phyloP scores from a whole-genome alignment of 35 echinoderm and acorn worm species.

The Amphiura filiformis region DNA sequence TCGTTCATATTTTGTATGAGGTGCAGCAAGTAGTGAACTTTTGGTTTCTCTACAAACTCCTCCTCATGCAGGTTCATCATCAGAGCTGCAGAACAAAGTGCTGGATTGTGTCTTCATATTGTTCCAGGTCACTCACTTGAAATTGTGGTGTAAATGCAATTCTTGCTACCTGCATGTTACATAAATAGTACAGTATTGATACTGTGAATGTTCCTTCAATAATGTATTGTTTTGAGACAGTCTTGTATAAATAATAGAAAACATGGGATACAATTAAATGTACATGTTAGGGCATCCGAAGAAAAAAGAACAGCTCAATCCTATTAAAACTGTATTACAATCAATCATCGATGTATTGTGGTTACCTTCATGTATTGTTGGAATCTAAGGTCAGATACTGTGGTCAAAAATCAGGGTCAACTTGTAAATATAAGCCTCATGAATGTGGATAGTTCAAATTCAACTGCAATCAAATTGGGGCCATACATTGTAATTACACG shows the following conservation, averaged over 20 bases:
- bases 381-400: too few species aligned
- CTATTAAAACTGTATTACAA: neutral
- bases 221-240: neutral
- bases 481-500: neutral
- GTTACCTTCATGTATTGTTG: neutral
- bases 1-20: neutral
- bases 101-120: neutral
- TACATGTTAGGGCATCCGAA: neutral
- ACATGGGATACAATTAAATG: neutral
- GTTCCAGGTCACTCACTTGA: neutral
- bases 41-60: neutral
- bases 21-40: neutral
- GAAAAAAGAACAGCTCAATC: neutral
- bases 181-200: neutral
- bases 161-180: neutral
- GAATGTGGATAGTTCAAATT: too few species aligned
- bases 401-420: too few species aligned
- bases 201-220: neutral
- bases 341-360: neutral
- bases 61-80: neutral
- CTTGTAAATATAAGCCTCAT: too few species aligned
- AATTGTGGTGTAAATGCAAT: neutral
- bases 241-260: neutral
- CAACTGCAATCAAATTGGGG: too few species aligned
- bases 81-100: neutral